Base-by-base conservation (phyloP, 2,888 invertebrate species). In the Oeneis ivallda region DNA sequence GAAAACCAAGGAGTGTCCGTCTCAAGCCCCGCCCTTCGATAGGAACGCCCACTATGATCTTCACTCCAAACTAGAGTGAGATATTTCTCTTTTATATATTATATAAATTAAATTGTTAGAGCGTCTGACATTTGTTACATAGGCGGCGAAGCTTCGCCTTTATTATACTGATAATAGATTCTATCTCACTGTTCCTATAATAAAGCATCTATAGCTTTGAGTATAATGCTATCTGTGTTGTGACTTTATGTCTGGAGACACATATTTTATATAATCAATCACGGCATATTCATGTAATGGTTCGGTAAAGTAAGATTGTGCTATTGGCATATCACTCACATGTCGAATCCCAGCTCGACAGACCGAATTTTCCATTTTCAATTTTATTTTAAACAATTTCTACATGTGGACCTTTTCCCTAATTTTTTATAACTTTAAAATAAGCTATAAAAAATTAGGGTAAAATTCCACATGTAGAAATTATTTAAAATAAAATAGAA, bases 1-100 rank as follows among this genome's bases (percentile, higher is more conserved):
- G 86, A 80, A 85, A 81, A 83, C 83, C 84, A 90, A 91, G 91
- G 92, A 91, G 90, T 89, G 90, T 89, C 90, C 84, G 79, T 80
- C 80, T 81, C 70, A 81, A 71, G 86, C 89, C 74, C 87, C 91
- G 89, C 91, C 91, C 79, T 80, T 76, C 70, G 65, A 41, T 68
- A 72, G 86, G 75, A 85, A 92, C 92, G 92, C 92, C 92, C 87
- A 83, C 84, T 75, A 77, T 82, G 80, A 84, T 83, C 74, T 81
- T 85, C 79, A 76, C 72, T 72, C 71, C 74, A 79, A 75, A 79
- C 79, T 77, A 77, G 80, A 85, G 79, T 81, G 83, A 86, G 84
- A 87, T 77, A 85, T 83, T 89, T 89, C 87, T 89, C 80, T 82
- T 74, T 52, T 73, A 80, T 76, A 76, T 80, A 78, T 80, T 80